A percentile compares a stretch with the other conserved stretches of the same genome.
Evolutionary conservation across 2,888 invertebrate genomes (phyloP).

Genomic region (Drosophila antonietae): DNA sequence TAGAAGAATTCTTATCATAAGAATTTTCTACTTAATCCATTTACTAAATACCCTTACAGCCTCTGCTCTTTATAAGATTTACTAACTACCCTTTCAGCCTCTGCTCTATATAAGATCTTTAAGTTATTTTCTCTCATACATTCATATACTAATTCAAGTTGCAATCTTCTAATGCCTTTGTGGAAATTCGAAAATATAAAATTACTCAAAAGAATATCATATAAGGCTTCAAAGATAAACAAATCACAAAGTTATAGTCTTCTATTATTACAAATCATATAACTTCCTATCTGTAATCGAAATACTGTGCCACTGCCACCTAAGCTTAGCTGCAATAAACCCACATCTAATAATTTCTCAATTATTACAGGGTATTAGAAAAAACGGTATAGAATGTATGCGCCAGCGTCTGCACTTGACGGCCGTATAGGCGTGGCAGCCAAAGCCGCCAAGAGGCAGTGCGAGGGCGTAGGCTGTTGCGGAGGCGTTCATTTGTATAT

Average conservation of each 20-base stretch:
- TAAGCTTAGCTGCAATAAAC: not conserved
- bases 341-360: not conserved
- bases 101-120: too few relatives aligned
- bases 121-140: too few relatives aligned
- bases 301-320: not conserved
- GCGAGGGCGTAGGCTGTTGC: conserved; percentile 36
- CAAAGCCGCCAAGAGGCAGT: not conserved
- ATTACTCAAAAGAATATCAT: too few relatives aligned
- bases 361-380: conserved; percentile 15
- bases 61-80: too few relatives aligned
- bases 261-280: not conserved
- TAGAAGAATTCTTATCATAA: not conserved
- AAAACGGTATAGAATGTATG: conserved; percentile 59
- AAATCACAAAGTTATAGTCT: not conserved
- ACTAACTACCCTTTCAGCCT: too few relatives aligned
- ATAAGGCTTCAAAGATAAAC: too few relatives aligned
- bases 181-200: too few relatives aligned
- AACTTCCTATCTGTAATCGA: too few relatives aligned
- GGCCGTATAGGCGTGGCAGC: conserved; percentile 38
- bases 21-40: not conserved
- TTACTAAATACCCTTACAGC: not conserved
- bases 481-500: conserved; percentile 80
- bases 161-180: too few relatives aligned
- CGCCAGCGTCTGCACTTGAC: conserved; percentile 79
- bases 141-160: too few relatives aligned